Conservation (phyloP, 2,888 invertebrate genomes). For the Ophonus ardosiacus region DNA sequence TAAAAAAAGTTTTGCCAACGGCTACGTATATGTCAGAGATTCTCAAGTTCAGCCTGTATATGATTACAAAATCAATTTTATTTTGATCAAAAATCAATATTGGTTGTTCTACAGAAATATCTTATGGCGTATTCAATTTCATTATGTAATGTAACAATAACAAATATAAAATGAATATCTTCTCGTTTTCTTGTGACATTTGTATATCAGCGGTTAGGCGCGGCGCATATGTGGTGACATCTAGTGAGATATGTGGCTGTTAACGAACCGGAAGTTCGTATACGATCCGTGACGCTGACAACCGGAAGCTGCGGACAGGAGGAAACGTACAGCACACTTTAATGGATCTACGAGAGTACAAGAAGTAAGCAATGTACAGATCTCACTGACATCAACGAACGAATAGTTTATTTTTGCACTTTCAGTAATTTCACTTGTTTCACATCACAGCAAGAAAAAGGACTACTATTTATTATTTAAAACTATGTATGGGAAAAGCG, state of each 20-base stretch:
- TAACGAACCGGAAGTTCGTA: slow-evolving; percentile 45
- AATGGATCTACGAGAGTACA: slow-evolving; percentile 9
- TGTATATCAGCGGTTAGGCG: neutral
- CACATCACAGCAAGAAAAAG: neutral
- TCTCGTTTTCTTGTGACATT: neutral
- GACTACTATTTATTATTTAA: neutral
- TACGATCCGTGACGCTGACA: slow-evolving; percentile 41
- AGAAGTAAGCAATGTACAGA: slow-evolving; percentile 8
- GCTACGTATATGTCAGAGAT: too few relatives aligned
- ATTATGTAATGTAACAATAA: too few relatives aligned
- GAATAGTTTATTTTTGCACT: slow-evolving; percentile 27
- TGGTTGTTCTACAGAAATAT: too few relatives aligned
- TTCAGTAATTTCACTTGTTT: slow-evolving; percentile 29
- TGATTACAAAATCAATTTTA: too few relatives aligned
- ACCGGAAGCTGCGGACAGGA: slow-evolving; percentile 31
- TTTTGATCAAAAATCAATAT: too few relatives aligned
- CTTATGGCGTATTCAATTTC: too few relatives aligned
- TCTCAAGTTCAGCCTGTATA: too few relatives aligned
- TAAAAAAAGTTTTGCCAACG: too few relatives aligned
- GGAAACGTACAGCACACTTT: neutral
- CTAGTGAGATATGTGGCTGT: neutral
- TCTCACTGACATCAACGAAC: neutral
- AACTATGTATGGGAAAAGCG: too few relatives aligned
- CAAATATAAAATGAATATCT: neutral
- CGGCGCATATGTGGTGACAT: neutral